phyloP scores from a whole-genome alignment of 2,797 vertebrate genomes.

The Phoebastria nigripes region DNA sequence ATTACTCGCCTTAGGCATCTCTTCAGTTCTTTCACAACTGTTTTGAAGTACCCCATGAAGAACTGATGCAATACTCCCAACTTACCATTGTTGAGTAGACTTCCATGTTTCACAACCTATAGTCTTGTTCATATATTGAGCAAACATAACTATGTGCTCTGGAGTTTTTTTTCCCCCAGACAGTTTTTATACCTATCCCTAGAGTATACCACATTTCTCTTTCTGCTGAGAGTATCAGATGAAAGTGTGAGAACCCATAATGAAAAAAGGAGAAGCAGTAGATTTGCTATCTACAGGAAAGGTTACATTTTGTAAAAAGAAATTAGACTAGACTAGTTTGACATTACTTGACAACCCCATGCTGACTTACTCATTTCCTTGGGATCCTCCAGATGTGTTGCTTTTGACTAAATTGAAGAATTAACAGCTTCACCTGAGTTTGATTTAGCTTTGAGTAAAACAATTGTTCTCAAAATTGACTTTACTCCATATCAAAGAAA shows the following conservation, averaged over 20 bases:
- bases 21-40: neutral
- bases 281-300: neutral
- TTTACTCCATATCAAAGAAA: neutral
- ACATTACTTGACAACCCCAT: neutral
- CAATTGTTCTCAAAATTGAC: neutral
- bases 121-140: neutral
- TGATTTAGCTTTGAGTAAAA: neutral
- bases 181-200: neutral
- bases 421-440: neutral
- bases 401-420: neutral
- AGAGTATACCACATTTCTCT: neutral
- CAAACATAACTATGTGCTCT: neutral
- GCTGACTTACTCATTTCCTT: neutral
- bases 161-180: neutral
- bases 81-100: neutral
- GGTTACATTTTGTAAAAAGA: neutral
- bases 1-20: neutral
- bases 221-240: neutral
- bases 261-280: neutral
- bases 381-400: neutral
- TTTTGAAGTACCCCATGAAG: neutral
- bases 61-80: neutral
- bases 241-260: neutral
- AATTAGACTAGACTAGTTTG: neutral
- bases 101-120: neutral